Base-by-base conservation (phyloP, 2,888 invertebrate genomes). In the Polylopha cassiicola region DNA sequence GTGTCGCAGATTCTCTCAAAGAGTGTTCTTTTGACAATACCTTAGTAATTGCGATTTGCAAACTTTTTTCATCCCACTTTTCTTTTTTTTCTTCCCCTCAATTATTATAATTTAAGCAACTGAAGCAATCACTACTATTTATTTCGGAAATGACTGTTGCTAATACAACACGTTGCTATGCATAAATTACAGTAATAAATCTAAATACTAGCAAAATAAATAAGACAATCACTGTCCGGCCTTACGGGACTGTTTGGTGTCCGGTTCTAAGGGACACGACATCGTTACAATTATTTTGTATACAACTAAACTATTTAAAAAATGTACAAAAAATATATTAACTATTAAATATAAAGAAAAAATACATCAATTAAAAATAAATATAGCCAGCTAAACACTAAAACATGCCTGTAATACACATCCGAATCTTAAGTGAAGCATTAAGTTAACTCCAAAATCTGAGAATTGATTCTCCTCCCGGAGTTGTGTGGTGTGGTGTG, bases 21-120 rank as follows among this genome's bases (percentile, higher is more conserved):
- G n/a, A n/a, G n/a, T n/a, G n/a, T 29, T 24, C 28, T 31, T 38
- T 30, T 9, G 30, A 28, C 23, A 31, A 10, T 23, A 38, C 38
- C 18, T 38, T 23, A 22, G 22, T 24, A 23, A 38, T 38, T 9
- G 38, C 30, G 15, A 11, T 23, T 38, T 31, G 27, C 22, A 39
- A 31, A 18, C 17, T 33, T 8, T 32, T 9, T 22, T 15, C 23
- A 3, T 39, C 33, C 39, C 32, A 39, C 6, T 13, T 16, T 23
- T 32, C 32, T 22, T 39, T 33, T 39, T 32, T 39, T 39, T 32
- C 32, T 22, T 24, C 26, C 13, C 26, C 13, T 26, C 26, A 10
- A 26, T 26, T 26, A 11, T 11, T 11, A 26, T 30, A 30, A 30
- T 24, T 24, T 5, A 24, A 24, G 4, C 4, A 24, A 5, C n/a